These are phyloP conservation scores for Planiliza haematocheilus DNA, from an alignment of 2,113 vertebrate genomes.

Conservation along the genomic window DNA sequence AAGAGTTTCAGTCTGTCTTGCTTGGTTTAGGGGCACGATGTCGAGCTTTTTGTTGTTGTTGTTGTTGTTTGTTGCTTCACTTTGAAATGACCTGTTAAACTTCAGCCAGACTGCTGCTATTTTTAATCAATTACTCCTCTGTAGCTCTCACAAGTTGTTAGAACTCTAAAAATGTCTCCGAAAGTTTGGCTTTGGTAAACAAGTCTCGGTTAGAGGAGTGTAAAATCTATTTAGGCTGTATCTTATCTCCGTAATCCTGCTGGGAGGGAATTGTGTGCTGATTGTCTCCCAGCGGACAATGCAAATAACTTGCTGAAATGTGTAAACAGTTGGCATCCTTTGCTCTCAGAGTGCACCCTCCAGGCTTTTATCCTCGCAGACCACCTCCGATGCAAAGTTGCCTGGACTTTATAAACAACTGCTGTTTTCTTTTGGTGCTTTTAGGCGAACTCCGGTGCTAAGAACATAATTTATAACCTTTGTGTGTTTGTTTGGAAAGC, in stretches of 20 bases:
- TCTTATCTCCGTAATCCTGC: conserved; percentile 80
- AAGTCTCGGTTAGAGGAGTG: conserved; percentile 47
- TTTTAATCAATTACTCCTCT: conserved; percentile 13
- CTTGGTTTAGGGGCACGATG: conserved; percentile 7
- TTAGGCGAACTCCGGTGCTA: conserved; percentile 46
- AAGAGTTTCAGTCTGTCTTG: conserved; percentile 13
- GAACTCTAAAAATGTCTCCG: conserved; percentile 22
- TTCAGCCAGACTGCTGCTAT: conserved; percentile 12
- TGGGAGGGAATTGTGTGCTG: conserved; percentile 72
- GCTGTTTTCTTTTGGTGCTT: conserved; percentile 56
- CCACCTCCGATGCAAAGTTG: conserved; percentile 63
- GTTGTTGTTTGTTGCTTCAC: too few species aligned
- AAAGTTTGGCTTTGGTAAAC: conserved; percentile 67
- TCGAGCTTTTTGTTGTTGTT: conserved; percentile 9
- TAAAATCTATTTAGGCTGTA: conserved; percentile 70
- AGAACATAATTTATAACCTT: conserved; percentile 47
- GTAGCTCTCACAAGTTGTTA: conserved; percentile 16
- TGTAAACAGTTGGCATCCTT: conserved; percentile 77
- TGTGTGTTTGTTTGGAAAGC: conserved; percentile 40
- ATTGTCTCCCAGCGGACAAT: conserved; percentile 80
- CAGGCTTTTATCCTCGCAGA: conserved; percentile 47
- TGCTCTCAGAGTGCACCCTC: conserved; percentile 51
- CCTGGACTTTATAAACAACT: conserved; percentile 59
- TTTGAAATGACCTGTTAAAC: conserved; percentile 39
- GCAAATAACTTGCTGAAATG: conserved; percentile 77